Conservation (phyloP, 2,888 invertebrate species). For the Tipula vernalis region DNA sequence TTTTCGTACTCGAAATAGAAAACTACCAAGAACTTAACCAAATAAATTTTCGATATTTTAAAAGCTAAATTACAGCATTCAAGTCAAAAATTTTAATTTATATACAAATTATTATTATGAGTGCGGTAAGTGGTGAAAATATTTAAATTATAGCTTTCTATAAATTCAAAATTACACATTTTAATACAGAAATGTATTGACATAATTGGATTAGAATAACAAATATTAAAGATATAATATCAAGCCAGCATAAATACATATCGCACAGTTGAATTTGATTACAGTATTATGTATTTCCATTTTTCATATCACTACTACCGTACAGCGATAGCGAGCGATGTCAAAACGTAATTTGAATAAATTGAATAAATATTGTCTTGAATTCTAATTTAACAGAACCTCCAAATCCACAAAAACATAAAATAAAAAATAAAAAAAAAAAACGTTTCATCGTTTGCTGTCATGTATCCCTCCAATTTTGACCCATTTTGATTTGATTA, state of each 20-base stretch:
- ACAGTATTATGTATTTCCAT: neutral
- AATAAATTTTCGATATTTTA: too few species aligned
- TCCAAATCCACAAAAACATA: neutral
- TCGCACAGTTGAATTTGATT: neutral
- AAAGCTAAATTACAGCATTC: too few species aligned
- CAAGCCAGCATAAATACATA: neutral
- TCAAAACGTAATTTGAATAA: neutral
- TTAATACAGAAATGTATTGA: neutral
- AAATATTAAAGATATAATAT: neutral
- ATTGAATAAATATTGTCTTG: neutral
- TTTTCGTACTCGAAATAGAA: too few species aligned
- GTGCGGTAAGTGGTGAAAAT: neutral
- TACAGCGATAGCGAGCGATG: neutral
- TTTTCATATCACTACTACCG: neutral
- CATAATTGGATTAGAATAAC: neutral
- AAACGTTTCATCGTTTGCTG: neutral
- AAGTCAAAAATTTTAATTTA: too few species aligned
- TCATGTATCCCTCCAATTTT: neutral
- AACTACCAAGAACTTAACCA: too few species aligned
- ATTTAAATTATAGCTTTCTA: neutral
- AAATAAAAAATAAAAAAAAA: neutral
- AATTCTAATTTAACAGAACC: neutral
- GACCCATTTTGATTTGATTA: constrained; percentile 4
- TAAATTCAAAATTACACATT: neutral
- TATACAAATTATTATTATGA: too few species aligned